Conservation (phyloP, 2,888 invertebrate species). For the Thymelicus acteon region DNA sequence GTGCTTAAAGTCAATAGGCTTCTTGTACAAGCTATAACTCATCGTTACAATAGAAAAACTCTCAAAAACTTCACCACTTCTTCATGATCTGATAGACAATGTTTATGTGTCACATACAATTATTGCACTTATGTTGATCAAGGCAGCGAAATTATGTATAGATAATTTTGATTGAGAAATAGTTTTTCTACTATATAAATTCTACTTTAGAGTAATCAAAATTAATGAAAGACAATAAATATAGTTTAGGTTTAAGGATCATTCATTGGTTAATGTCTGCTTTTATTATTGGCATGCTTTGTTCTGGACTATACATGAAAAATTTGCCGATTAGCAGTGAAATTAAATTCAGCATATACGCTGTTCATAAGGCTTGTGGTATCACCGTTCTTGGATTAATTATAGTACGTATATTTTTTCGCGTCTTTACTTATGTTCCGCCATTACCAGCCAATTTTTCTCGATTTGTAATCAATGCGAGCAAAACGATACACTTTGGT, state of each 20-base stretch:
- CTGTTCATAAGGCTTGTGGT: conserved; percentile 31
- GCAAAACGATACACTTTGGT: conserved; percentile 29
- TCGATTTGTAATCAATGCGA: conserved; percentile 26
- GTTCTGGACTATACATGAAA: conserved; percentile 29
- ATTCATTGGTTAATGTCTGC: conserved; percentile 29
- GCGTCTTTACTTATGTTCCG: conserved; percentile 31
- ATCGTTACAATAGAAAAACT: no score
- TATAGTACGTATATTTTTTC: conserved; percentile 31
- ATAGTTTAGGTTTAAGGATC: conserved; percentile 27
- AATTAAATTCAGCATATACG: conserved; percentile 31
- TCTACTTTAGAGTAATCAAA: conserved; percentile 30
- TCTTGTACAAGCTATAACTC: no score
- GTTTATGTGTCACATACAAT: no score
- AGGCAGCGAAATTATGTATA: no score
- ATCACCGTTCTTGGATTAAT: conserved; percentile 29
- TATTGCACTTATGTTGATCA: no score
- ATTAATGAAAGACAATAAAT: conserved; percentile 29
- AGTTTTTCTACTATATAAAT: conserved; percentile 32
- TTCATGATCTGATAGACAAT: no score
- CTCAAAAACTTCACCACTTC: no score
- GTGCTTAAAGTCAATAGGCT: no score
- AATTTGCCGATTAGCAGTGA: conserved; percentile 26
- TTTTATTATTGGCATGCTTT: conserved; percentile 32
- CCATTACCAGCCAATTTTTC: conserved; percentile 26
- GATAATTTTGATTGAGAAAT: conserved; percentile 32